phyloP scores from a whole-genome alignment of 2,113 vertebrate species.

The Colinus virginianus region DNA sequence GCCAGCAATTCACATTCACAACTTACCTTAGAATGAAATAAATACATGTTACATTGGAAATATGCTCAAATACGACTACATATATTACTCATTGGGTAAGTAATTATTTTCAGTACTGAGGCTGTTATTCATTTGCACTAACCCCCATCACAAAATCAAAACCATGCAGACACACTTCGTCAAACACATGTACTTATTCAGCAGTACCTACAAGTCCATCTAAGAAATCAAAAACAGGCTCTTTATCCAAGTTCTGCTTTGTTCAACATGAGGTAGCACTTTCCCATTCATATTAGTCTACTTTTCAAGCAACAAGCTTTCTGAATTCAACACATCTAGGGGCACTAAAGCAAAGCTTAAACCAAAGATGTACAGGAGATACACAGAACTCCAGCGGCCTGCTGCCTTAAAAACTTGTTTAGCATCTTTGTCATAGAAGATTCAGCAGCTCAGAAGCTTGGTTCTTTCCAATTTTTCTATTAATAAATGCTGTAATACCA shows the following conservation, averaged over 20 bases:
- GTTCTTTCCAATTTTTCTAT: conserved; percentile 35
- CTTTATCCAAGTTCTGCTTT: background rate
- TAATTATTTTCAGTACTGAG: background rate
- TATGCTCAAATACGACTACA: background rate
- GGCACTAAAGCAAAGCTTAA: background rate
- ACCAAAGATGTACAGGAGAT: background rate
- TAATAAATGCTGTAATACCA: conserved; percentile 41
- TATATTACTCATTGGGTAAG: background rate
- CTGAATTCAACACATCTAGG: background rate
- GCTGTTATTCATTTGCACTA: background rate
- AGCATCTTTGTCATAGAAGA: background rate
- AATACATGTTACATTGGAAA: background rate
- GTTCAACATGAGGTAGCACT: background rate
- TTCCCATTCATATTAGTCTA: background rate
- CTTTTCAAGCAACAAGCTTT: background rate
- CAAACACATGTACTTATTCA: background rate
- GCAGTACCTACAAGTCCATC: background rate
- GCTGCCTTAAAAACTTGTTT: background rate
- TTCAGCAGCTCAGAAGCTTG: background rate
- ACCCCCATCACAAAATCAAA: background rate
- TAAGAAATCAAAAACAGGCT: background rate
- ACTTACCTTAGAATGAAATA: background rate
- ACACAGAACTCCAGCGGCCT: background rate
- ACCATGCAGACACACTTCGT: background rate
- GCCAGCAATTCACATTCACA: background rate